Percentiles rank a stretch among this genome's conserved stretches.
Conservation (phyloP, 2,888 invertebrate genomes). For the Fragum sueziense region DNA sequence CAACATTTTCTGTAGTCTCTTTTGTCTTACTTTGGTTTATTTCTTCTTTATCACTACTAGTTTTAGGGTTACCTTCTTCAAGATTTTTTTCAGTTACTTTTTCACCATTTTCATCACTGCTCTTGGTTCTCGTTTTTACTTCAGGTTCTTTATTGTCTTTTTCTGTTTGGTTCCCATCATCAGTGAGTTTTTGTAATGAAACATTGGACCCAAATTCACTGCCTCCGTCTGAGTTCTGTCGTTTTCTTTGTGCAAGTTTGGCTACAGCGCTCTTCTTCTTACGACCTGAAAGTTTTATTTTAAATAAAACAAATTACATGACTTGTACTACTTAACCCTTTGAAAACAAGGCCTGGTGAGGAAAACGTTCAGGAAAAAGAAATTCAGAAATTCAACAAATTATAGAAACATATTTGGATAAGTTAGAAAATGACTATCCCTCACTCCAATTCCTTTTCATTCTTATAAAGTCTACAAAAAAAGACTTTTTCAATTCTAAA, state of each 20-base stretch:
- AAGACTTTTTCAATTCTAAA: too few species aligned
- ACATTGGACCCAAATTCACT: conserved; percentile 71
- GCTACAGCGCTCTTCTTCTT: conserved; percentile 74
- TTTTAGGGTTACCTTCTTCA: background rate
- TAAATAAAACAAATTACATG: too few species aligned
- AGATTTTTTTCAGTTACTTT: background rate
- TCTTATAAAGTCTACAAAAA: too few species aligned
- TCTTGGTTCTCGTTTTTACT: conserved; percentile 1
- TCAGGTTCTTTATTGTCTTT: background rate
- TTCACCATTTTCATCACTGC: background rate
- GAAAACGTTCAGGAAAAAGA: too few species aligned
- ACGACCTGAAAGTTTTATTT: conserved; percentile 52
- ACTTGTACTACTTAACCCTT: too few species aligned
- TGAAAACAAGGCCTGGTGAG: too few species aligned
- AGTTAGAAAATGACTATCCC: too few species aligned
- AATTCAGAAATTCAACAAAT: too few species aligned
- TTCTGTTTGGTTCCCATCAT: background rate
- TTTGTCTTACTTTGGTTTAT: background rate
- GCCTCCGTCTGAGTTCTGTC: conserved; percentile 64
- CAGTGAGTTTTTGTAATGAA: conserved; percentile 54
- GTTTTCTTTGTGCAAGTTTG: conserved; percentile 72
- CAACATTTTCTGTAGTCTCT: background rate
- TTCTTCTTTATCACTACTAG: background rate
- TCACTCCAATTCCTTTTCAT: too few species aligned
- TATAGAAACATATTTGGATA: too few species aligned